Evolutionary conservation across 2,113 vertebrate genomes (phyloP), one percentile per base, ranked within the genome.

Genomic region (Ornithorhynchus anatinus): DNA sequence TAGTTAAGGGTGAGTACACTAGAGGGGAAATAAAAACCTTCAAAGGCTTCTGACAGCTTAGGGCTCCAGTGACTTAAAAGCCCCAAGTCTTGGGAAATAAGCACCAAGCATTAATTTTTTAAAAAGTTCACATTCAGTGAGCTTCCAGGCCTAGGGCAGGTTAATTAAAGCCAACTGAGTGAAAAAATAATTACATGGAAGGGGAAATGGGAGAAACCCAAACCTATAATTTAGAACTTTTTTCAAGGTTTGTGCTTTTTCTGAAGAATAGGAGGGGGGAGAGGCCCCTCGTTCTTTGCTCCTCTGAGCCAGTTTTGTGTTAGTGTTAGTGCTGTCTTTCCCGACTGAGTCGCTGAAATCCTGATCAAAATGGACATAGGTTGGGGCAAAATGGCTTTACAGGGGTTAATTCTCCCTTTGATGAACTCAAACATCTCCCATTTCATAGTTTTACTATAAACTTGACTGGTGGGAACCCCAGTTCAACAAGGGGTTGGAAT

Each of bases 141-240:
- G 27, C 52, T 1, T 20, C 27, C 77, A 88, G 87, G 85, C 87
- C 58, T 51, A 77, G 65, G 76, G 86, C 82, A 36, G 13, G 43
- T 72, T 91, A 88, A 91, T 91, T 92, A 89, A 87, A 93, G 85
- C 69, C 87, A 91, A 84, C 87, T 89, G 89, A 89, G 78, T 87
- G 89, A 87, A 88, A 92, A 90, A 89, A 85, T 90, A 88, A 93
- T 91, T 90, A 87, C 79, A 81, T 79, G 64, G 73, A 47, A 86
- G 78, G 10, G 61, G 52, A 68, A 76, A 86, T 45, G 48, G 58
- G 50, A 48, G 72, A 86, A 88, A 77, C 37, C 61, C 73, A 85
- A 81, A 75, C 68, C 75, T 39, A 14, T 72, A 48, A 75, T 83
- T 89, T 86, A 82, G 70, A 58, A 63, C 67, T 78, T 45, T n/a